Base-by-base conservation (phyloP, 1,140 invertebrate genomes). In the Caerostris darwini region DNA sequence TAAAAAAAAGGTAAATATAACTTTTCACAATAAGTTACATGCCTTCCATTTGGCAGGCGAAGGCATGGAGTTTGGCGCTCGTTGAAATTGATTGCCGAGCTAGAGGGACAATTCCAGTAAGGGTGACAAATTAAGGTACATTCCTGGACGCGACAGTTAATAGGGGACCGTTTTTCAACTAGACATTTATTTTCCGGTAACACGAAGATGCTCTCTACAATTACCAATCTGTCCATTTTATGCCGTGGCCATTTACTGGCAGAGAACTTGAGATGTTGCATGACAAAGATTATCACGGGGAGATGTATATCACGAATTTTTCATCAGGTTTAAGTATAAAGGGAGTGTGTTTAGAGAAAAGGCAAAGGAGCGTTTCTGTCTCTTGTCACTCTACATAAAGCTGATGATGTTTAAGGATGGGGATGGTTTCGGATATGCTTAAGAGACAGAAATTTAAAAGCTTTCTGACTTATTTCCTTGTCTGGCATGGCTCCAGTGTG, bases 71-170 rank as follows among this genome's bases (percentile, higher is more conserved):
- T 77, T 77, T 77, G 69, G 69, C 57, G 83, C 58, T 85, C 10
- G 54, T 19, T 4, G 3, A 12, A 85, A 85, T 85, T 59, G 83
- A 85, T 85, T 58, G 19, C 57, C 56, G 17, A 0, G 56, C 8
- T 6, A 34, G 3, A 61, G 86, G 86, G 50, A 64, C 86, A 88
- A 67, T 67, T 17, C 61, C 34, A 53, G 50, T 64, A 67, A 77
- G 67, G n/a, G 88, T 90, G 88, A 90, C 88, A 90, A 90, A 90
- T 90, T 90, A 90, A 90, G 50, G 67, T 19, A 57, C 50, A 90
- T 90, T 90, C 88, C 88, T 50, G 58, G 54, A 53, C 86, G 58
- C 88, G 88, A 77, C 88, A 90, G 88, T 90, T 90, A 90, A 90
- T 77, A 90, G 67, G 64, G 19, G 88, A 10, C 88, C 86, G 86